Conservation (phyloP, 2,113 vertebrate species). For the Sinosuthora webbiana region DNA sequence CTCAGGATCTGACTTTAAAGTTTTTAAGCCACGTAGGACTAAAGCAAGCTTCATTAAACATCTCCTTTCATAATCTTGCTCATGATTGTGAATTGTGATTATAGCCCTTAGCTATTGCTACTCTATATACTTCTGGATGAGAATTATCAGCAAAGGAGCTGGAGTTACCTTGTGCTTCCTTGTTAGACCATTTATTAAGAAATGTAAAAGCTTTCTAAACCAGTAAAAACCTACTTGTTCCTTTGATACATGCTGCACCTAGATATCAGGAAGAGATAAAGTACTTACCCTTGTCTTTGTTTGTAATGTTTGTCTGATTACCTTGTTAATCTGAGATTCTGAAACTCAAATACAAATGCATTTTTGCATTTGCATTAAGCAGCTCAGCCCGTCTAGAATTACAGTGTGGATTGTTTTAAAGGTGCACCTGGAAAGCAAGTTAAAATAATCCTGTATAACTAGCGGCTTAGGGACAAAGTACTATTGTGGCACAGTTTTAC, state of each 20-base stretch:
- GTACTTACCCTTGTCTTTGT: background rate
- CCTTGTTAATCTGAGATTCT: slow-evolving; percentile 4
- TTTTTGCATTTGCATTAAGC: background rate
- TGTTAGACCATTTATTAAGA: background rate
- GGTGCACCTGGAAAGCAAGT: background rate
- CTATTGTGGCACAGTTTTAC: background rate
- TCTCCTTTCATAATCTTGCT: background rate
- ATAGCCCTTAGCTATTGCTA: background rate
- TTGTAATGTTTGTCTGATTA: background rate
- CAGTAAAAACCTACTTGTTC: background rate
- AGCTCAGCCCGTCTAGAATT: background rate
- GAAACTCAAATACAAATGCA: background rate
- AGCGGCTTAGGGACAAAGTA: background rate
- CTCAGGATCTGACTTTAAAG: background rate
- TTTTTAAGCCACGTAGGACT: background rate
- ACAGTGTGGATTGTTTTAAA: background rate
- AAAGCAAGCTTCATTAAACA: background rate
- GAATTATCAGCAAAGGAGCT: background rate
- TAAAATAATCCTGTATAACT: background rate
- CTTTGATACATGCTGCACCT: background rate
- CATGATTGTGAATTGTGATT: background rate
- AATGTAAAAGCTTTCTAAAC: background rate
- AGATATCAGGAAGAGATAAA: background rate
- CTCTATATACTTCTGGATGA: background rate
- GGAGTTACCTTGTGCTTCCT: background rate